Percentiles rank a stretch among this genome's conserved stretches.
Evolutionary conservation across 92 coral and sea anemone species (phyloP).

Genomic region (Zoanthus solanderi): DNA sequence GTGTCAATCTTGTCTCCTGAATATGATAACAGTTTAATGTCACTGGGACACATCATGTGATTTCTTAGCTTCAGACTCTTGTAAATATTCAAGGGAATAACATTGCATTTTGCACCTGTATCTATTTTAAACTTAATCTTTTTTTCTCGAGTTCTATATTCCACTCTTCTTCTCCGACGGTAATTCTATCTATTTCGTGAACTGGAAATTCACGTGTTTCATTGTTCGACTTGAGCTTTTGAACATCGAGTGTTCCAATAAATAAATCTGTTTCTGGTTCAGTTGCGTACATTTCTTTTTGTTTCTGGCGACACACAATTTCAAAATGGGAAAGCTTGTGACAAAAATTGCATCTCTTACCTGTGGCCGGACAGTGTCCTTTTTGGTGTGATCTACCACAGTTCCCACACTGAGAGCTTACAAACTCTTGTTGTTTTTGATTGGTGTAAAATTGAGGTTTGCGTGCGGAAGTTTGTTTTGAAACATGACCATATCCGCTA

Average conservation of each 20-base stretch:
- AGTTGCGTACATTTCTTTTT: slow-evolving; percentile 26
- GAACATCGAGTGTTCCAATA: neutral
- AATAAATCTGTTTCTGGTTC: slow-evolving; percentile 21
- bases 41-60: slow-evolving; percentile 22
- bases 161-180: neutral
- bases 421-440: slow-evolving; percentile 13
- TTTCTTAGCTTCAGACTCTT: neutral
- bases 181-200: neutral
- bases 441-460: neutral
- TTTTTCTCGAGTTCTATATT: neutral
- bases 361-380: slow-evolving; percentile 49
- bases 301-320: slow-evolving; percentile 39
- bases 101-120: slow-evolving; percentile 58
- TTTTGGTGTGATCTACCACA: slow-evolving; percentile 37
- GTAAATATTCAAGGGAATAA: neutral
- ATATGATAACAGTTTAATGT: slow-evolving; percentile 31
- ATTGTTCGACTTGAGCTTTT: neutral
- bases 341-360: slow-evolving; percentile 55
- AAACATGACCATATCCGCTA: neutral
- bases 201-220: slow-evolving; percentile 27
- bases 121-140: slow-evolving; percentile 32
- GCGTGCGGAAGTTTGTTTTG: neutral
- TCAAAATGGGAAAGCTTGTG: slow-evolving; percentile 48
- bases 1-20: slow-evolving; percentile 55
- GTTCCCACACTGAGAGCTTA: slow-evolving; percentile 18